Evolutionary conservation across 2,113 vertebrate genomes (phyloP).

Genomic region (Grammomys surdaster): DNA sequence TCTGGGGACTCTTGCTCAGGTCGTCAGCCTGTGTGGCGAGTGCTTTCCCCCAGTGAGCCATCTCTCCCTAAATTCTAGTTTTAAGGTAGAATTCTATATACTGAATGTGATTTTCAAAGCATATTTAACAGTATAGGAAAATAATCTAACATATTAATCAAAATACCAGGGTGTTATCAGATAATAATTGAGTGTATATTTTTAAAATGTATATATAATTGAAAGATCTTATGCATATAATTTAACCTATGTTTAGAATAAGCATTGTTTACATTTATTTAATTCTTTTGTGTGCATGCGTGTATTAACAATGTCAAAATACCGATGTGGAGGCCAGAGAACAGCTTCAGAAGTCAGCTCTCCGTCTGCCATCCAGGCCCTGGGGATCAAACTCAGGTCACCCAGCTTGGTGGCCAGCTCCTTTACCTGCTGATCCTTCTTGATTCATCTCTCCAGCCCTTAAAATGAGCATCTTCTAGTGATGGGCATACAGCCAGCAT

Average conservation of each 20-base stretch:
- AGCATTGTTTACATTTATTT: background rate
- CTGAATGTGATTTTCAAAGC: constrained; percentile 25
- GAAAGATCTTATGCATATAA: background rate
- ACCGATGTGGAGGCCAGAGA: background rate
- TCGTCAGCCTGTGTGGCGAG: background rate
- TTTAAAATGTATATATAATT: background rate
- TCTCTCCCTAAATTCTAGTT: background rate
- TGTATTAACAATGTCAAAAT: too few relatives aligned
- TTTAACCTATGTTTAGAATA: background rate
- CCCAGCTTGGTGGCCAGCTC: background rate
- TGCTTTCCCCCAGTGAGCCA: background rate
- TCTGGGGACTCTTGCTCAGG: background rate
- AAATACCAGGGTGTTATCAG: constrained; percentile 22
- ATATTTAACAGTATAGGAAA: background rate
- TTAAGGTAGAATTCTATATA: background rate
- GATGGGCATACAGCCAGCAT: background rate
- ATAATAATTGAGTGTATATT: constrained; percentile 20
- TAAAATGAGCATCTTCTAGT: background rate
- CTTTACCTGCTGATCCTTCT: background rate
- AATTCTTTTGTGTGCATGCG: background rate
- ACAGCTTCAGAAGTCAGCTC: background rate
- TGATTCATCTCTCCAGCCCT: background rate
- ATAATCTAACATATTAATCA: constrained; percentile 5
- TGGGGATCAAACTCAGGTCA: background rate
- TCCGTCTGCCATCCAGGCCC: background rate